Percentiles rank a stretch among this genome's conserved stretches.
These are phyloP conservation scores for Drosophila buzzatii DNA, from an alignment of 2,888 invertebrate genomes.

Conservation along the genomic window DNA sequence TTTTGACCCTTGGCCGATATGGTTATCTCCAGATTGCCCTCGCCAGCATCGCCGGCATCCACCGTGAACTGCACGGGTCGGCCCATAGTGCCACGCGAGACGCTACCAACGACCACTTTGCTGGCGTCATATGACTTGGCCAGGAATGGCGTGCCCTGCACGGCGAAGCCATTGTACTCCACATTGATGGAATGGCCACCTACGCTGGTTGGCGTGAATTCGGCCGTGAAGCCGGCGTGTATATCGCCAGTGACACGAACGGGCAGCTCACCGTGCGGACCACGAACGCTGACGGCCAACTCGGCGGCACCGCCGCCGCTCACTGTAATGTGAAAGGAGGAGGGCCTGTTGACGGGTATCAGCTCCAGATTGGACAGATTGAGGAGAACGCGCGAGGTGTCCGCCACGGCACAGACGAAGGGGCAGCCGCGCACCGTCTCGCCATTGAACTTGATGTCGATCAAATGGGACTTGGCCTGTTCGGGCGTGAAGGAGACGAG, in stretches of 20 bases:
- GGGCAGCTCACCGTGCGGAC: slow-evolving; percentile 94
- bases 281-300: slow-evolving; percentile 94
- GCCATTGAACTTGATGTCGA: slow-evolving; percentile 98
- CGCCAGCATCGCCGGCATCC: slow-evolving; percentile 98
- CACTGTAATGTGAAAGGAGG: slow-evolving; percentile 92
- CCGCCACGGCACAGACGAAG: slow-evolving; percentile 93
- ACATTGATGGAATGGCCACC: slow-evolving; percentile 96
- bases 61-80: slow-evolving; percentile 97
- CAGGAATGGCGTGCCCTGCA: slow-evolving; percentile 94
- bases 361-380: slow-evolving; percentile 92
- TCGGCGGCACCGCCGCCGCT: slow-evolving; percentile 91
- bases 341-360: slow-evolving; percentile 93
- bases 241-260: slow-evolving; percentile 95
- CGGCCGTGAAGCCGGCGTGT: slow-evolving; percentile 94
- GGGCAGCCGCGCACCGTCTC: slow-evolving; percentile 97
- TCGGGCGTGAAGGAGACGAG: slow-evolving; percentile 97
- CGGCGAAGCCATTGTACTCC: slow-evolving; percentile 95
- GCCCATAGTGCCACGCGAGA: slow-evolving; percentile 93
- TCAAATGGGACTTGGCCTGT: slow-evolving; percentile 94
- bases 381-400: slow-evolving; percentile 91
- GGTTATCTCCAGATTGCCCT: slow-evolving; percentile 98
- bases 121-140: slow-evolving; percentile 97
- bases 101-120: slow-evolving; percentile 92
- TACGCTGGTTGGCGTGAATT: slow-evolving; percentile 96
- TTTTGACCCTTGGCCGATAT: slow-evolving; percentile 97